phyloP scores from a whole-genome alignment of 2,888 invertebrate genomes.

The Drosophila helvetica region DNA sequence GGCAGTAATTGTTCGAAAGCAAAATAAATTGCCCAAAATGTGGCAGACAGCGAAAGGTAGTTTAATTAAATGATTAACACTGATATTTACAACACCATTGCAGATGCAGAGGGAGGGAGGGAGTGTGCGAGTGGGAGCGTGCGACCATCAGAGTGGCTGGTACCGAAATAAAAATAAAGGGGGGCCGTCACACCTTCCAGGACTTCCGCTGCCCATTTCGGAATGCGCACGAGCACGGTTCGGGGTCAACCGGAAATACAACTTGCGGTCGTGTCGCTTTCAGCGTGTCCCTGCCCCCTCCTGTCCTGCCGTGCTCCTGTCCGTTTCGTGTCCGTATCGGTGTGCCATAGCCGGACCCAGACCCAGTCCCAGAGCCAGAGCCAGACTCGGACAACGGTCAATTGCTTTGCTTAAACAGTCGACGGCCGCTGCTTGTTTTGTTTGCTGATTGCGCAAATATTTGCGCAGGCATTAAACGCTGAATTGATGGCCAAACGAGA shows the following conservation, averaged over 20 bases:
- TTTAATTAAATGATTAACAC: constrained; percentile 80
- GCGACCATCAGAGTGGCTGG: constrained; percentile 1
- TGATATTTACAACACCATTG: constrained; percentile 65
- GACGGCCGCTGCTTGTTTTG: constrained; percentile 71
- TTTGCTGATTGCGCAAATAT: constrained; percentile 80
- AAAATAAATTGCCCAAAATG: constrained; percentile 64
- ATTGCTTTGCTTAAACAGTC: constrained; percentile 74
- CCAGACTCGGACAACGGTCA: constrained; percentile 63
- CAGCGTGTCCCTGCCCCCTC: constrained; percentile 18
- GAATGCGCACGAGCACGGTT: constrained; percentile 35
- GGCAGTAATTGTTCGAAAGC: constrained; percentile 45
- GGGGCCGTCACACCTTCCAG: constrained; percentile 28
- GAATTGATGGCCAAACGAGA: constrained; percentile 66
- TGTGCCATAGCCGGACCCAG: constrained; percentile 31
- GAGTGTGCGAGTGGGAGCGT: background rate
- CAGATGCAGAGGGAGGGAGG: background rate
- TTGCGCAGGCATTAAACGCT: constrained; percentile 76
- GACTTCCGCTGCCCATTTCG: constrained; percentile 19
- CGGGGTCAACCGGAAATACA: constrained; percentile 68
- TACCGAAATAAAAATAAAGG: constrained; percentile 13
- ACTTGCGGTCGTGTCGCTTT: constrained; percentile 54
- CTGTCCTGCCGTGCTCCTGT: constrained; percentile 13
- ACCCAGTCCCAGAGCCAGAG: background rate
- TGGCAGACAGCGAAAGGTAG: constrained; percentile 46
- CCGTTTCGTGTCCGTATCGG: constrained; percentile 44